Percentiles rank a stretch among this genome's conserved stretches.
Conservation (phyloP, 1,140 invertebrate genomes). For the Papilio dardanus region DNA sequence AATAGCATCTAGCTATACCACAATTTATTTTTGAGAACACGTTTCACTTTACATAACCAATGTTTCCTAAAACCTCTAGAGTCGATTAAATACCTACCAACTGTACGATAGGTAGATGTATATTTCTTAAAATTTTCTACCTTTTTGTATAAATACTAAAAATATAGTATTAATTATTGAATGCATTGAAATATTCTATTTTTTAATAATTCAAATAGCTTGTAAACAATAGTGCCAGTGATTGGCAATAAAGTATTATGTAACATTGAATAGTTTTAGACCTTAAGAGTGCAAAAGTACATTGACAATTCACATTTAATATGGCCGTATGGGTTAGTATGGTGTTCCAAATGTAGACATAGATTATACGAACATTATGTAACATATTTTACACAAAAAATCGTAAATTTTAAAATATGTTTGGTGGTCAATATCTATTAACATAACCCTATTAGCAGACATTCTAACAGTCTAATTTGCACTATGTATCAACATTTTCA, state of each 20-base stretch:
- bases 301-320: slow-evolving; percentile 38
- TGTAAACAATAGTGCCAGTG: slow-evolving; percentile 58
- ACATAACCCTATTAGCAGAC: too few species aligned
- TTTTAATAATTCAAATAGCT: slow-evolving; percentile 72
- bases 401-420: background rate
- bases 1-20: background rate
- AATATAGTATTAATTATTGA: slow-evolving; percentile 56
- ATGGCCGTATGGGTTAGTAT: background rate
- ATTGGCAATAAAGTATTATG: slow-evolving; percentile 73
- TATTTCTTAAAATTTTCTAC: slow-evolving; percentile 33
- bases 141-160: slow-evolving; percentile 40
- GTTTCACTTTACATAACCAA: background rate
- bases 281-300: slow-evolving; percentile 62
- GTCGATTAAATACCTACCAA: background rate
- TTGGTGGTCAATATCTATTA: background rate
- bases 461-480: too few species aligned
- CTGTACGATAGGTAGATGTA: background rate
- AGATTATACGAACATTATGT: background rate
- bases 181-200: slow-evolving; percentile 58
- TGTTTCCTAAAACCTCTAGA: slow-evolving; percentile 1
- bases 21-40: slow-evolving; percentile 21
- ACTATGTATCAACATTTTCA: too few species aligned
- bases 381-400: background rate
- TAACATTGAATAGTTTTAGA: slow-evolving; percentile 53
- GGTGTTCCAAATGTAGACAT: background rate